Evolutionary conservation across 1,140 invertebrate genomes (phyloP), one percentile per base, ranked within the genome.

Genomic region (Prorops nasuta): DNA sequence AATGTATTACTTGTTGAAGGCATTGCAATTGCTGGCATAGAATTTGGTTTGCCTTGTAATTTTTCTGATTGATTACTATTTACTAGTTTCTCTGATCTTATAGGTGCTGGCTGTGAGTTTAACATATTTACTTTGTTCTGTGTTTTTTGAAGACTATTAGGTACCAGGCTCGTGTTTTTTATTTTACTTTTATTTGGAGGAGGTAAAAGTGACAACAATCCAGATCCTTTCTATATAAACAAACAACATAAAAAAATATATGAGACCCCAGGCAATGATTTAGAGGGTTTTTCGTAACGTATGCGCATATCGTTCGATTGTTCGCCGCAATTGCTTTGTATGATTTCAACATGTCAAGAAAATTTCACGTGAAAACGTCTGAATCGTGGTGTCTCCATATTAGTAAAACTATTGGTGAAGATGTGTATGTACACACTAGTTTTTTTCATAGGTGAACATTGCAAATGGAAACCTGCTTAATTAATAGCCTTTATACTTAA

Each of bases 151-250:
- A 79, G 36, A 56, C 56, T 34, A 44, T 70, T 55, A 19, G 77
- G 77, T 47, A 78, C 34, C 14, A 79, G 15, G 44, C 60, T 74
- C 3, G 54, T 52, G 41, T 20, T 54, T 34, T 22, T 63, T 49
- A 41, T 0, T 7, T 39, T 34, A n/a, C n/a, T 24, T 32, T 39
- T 45, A 51, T 72, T 77, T 35, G 79, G 78, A 18, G 71, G 58
- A 37, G 74, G 78, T n/a, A 81, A 55, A 9, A 79, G 18, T 3
- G 71, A 51, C 54, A 80, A 71, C 7, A 79, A 60, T 44, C 65
- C 68, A 22, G 61, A 66, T 21, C 58, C 54, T 55, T 66, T 71
- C 72, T 76, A 44, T 52, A 58, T 61, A 35, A 8, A 35, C 39
- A 19, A 6, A 52, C 18, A 32, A 24, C 32, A 22, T 20, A 40